A percentile compares a stretch with the other conserved stretches of the same genome.
Evolutionary conservation across 2,888 invertebrate genomes (phyloP).

Genomic region (Ormyrus rosae): DNA sequence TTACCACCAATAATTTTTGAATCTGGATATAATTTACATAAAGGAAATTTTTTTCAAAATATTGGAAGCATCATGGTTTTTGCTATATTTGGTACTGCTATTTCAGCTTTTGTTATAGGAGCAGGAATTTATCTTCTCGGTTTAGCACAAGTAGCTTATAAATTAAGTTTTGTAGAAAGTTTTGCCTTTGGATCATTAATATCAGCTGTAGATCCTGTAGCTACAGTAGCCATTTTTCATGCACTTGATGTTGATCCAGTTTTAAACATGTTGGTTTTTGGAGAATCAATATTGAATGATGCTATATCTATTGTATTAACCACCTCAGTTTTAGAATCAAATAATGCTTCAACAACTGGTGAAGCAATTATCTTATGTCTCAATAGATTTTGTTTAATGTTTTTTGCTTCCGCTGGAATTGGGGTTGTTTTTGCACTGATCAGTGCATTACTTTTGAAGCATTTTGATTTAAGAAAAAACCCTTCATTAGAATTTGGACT

Average conservation of each 20-base stretch:
- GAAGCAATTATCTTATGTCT: slow-evolving; percentile 93
- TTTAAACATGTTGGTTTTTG: slow-evolving; percentile 99
- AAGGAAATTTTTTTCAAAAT: slow-evolving; percentile 97
- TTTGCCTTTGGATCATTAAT: slow-evolving; percentile 99
- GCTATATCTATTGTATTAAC: slow-evolving; percentile 98
- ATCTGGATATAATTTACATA: slow-evolving; percentile 98
- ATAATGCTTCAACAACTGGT: slow-evolving; percentile 83
- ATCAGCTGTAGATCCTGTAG: slow-evolving; percentile 99
- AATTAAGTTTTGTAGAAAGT: slow-evolving; percentile 95
- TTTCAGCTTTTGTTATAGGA: slow-evolving; percentile 97
- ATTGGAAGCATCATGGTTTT: slow-evolving; percentile 99
- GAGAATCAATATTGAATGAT: slow-evolving; percentile 97
- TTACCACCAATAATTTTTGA: slow-evolving; percentile 99
- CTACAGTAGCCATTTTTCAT: slow-evolving; percentile 99
- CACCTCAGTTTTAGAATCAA: slow-evolving; percentile 88
- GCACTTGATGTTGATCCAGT: slow-evolving; percentile 98
- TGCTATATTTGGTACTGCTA: slow-evolving; percentile 97
- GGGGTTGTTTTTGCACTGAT: slow-evolving; percentile 96
- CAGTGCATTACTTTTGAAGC: slow-evolving; percentile 94
- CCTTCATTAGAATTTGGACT: slow-evolving; percentile 99
- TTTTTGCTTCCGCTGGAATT: slow-evolving; percentile 98
- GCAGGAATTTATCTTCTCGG: slow-evolving; percentile 97
- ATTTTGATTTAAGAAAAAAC: slow-evolving; percentile 96
- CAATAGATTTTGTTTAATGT: slow-evolving; percentile 95
- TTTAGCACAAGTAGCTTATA: slow-evolving; percentile 92